Evolutionary conservation across 2,888 invertebrate species (phyloP).

Genomic region (Craniophora ligustri): DNA sequence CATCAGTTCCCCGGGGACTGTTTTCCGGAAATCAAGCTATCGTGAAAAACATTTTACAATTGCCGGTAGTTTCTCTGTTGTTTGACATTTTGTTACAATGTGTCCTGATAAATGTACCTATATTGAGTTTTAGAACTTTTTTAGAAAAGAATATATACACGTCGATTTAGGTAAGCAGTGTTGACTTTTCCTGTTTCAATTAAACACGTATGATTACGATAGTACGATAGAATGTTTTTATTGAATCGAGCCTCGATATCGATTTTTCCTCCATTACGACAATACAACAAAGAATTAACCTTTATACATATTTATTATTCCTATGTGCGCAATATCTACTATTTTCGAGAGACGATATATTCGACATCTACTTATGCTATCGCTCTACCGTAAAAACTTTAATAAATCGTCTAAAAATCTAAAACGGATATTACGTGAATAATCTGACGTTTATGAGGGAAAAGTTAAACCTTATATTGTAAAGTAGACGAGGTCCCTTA

Average conservation of each 20-base stretch:
- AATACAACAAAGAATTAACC: neutral
- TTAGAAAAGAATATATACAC: neutral
- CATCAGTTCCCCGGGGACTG: conserved; percentile 50
- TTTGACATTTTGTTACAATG: conserved; percentile 48
- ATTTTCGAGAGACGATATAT: conserved; percentile 32
- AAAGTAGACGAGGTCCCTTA: conserved; percentile 42
- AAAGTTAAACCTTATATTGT: conserved; percentile 41
- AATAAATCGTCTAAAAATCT: conserved; percentile 26
- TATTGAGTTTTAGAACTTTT: conserved; percentile 3
- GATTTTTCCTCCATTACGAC: neutral
- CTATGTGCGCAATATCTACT: conserved; percentile 9
- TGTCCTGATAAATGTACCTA: neutral
- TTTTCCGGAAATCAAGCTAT: conserved; percentile 60
- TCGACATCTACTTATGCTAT: conserved; percentile 37
- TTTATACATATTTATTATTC: conserved; percentile 4
- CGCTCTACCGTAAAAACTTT: conserved; percentile 22
- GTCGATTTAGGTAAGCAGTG: neutral
- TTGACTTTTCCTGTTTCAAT: neutral
- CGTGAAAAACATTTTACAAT: conserved; percentile 62
- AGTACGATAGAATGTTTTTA: too few species aligned
- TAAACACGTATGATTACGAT: too few species aligned
- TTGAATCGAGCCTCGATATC: neutral
- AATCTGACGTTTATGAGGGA: too few species aligned
- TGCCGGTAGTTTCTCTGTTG: conserved; percentile 56
- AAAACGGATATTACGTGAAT: too few species aligned